Percentiles rank a stretch among this genome's conserved stretches.
phyloP scores from a whole-genome alignment of 64 coral and sea anemone species.

The Stylophora pistillata region DNA sequence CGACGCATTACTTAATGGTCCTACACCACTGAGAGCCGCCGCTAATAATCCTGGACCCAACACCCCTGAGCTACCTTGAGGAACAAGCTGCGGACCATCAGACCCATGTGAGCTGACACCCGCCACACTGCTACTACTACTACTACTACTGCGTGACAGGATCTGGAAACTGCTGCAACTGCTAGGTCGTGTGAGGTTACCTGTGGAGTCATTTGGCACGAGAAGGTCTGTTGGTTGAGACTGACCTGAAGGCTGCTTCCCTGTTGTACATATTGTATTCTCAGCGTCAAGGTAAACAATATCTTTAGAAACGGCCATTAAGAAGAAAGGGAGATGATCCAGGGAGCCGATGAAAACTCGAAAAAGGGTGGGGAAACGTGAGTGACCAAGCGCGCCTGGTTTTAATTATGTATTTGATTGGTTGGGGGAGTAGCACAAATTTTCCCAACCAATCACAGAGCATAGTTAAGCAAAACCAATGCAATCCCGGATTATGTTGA shows the following conservation, averaged over 20 bases:
- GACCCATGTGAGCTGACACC: conserved; percentile 66
- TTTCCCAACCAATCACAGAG: too few relatives aligned
- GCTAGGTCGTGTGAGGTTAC: conserved; percentile 71
- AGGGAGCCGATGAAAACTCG: too few relatives aligned
- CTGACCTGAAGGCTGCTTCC: neutral
- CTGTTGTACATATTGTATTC: neutral
- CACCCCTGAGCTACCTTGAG: conserved; percentile 40
- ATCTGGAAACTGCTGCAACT: conserved; percentile 85
- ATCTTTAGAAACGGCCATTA: neutral
- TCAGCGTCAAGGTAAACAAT: neutral
- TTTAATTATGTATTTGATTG: too few relatives aligned
- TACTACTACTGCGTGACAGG: conserved; percentile 74
- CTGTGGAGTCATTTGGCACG: neutral
- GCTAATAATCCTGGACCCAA: conserved; percentile 67
- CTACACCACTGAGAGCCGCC: conserved; percentile 12
- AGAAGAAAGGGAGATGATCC: too few relatives aligned
- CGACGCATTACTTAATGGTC: conserved; percentile 26
- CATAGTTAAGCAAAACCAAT: too few relatives aligned
- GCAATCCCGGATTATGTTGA: too few relatives aligned
- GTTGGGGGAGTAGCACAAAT: too few relatives aligned
- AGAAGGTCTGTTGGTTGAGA: neutral
- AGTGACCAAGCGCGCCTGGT: too few relatives aligned
- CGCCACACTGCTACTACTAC: conserved; percentile 68
- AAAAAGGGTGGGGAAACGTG: too few relatives aligned
- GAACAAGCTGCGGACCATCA: conserved; percentile 13